Evolutionary conservation across 1,140 invertebrate genomes (phyloP), one percentile per base, ranked within the genome.

Genomic region (Zaprionus ornatus): DNA sequence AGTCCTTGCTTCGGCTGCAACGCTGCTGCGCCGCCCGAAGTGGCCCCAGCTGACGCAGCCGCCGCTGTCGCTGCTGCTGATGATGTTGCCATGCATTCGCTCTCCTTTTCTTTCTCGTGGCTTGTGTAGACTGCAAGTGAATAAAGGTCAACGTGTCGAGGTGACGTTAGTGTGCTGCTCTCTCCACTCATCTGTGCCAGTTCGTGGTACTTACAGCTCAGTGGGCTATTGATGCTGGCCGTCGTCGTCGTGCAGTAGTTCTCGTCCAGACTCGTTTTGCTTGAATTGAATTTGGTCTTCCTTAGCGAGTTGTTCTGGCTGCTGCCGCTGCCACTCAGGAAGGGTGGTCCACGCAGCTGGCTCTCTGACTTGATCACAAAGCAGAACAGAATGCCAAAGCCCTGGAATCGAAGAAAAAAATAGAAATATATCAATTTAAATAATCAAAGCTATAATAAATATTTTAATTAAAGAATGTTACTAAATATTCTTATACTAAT

Each of bases 291-390:
- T 56, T 93, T 92, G 59, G 80, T 83, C 77, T 88, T 85, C 61
- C 91, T 88, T 3, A 87, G 63, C 9, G 79, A 85, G 59, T 80
- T 90, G 65, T 66, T 85, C 54, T 82, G 86, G 42, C 74, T 80
- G 74, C 81, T 79, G n/a, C 77, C 74, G 17, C 79, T 79, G 80
- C 74, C 77, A 54, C 80, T 75, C 15, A 88, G 78, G 45, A 88
- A 88, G 13, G 84, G 85, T 10, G 82, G 80, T 50, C 77, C 74
- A 0, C 91, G 79, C 48, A 92, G 61, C 37, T 86, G 80, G 42
- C 86, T 92, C 90, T 94, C 94, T 25, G 93, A 91, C 87, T 92
- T 93, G 68, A 94, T 71, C 52, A 94, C 90, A 68, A 94, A 94
- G 64, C 93, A 93, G 50, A 92, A 91, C 25, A 94, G 91, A 52